Percentiles rank a stretch among this genome's conserved stretches.
phyloP scores from a whole-genome alignment of 1,140 invertebrate species.

The Protaetia brevitarsis region DNA sequence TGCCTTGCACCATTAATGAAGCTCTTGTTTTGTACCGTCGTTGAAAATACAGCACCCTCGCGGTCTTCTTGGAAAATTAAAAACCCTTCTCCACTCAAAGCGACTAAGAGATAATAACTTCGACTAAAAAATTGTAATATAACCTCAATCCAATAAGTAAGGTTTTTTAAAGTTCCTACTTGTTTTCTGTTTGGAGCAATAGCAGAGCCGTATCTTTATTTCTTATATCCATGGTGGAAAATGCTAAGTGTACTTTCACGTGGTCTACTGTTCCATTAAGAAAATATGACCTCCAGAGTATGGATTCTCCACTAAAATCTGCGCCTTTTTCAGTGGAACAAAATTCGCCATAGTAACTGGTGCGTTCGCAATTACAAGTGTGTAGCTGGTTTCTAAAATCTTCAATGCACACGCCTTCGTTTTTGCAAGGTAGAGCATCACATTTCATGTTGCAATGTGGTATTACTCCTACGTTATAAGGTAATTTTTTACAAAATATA shows the following conservation, averaged over 20 bases:
- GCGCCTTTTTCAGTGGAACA: constrained; percentile 78
- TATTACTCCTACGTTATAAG: constrained; percentile 59
- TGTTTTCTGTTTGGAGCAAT: constrained; percentile 77
- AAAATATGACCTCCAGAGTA: constrained; percentile 72
- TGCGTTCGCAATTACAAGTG: constrained; percentile 83
- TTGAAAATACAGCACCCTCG: constrained; percentile 67
- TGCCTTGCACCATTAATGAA: constrained; percentile 81
- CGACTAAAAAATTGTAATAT: constrained; percentile 55
- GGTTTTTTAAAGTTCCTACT: constrained; percentile 49
- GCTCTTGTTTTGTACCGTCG: constrained; percentile 68
- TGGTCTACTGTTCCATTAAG: constrained; percentile 66
- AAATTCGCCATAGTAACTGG: constrained; percentile 81
- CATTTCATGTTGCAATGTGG: constrained; percentile 86
- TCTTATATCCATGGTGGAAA: constrained; percentile 73
- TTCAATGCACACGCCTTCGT: constrained; percentile 84
- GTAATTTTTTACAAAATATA: background rate
- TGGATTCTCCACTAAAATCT: constrained; percentile 82
- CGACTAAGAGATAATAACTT: constrained; percentile 79
- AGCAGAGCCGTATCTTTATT: constrained; percentile 73
- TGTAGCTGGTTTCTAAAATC: constrained; percentile 81
- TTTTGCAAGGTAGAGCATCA: constrained; percentile 80
- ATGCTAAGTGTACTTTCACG: constrained; percentile 76
- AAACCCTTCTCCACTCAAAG: constrained; percentile 75
- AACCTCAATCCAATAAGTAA: background rate
- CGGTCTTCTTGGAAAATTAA: constrained; percentile 81